A percentile compares a stretch with the other conserved stretches of the same genome.
These are phyloP conservation scores for Mormyrus proboscirostris DNA, from an alignment of 2,797 vertebrate genomes.

Conservation along the genomic window DNA sequence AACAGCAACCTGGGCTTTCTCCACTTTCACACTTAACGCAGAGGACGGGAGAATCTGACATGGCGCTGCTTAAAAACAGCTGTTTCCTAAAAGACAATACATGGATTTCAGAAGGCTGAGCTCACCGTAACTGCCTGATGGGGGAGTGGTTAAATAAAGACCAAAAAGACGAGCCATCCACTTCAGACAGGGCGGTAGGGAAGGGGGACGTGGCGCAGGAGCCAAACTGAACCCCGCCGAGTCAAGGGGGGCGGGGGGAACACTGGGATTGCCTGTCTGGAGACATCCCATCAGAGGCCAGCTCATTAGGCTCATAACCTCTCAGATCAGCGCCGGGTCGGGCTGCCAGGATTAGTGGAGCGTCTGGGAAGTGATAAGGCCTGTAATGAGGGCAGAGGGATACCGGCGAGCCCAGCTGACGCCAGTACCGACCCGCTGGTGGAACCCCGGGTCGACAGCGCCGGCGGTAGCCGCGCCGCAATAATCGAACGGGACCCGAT, in stretches of 20 bases:
- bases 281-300: constrained; percentile 60
- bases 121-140: not conserved
- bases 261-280: constrained; percentile 61
- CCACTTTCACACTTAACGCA: not conserved
- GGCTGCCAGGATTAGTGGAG: constrained; percentile 62
- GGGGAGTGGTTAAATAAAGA: constrained; percentile 8
- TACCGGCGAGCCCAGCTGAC: constrained; percentile 49
- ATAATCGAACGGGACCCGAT: not conserved
- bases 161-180: not conserved
- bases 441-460: constrained; percentile 1
- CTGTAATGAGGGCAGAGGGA: constrained; percentile 60
- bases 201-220: constrained; percentile 47
- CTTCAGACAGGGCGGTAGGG: not conserved
- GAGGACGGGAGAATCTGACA: not conserved
- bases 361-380: constrained; percentile 62
- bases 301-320: constrained; percentile 75
- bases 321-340: constrained; percentile 58
- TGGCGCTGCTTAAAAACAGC: not conserved
- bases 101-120: not conserved
- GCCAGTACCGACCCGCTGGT: constrained; percentile 45
- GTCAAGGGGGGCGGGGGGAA: constrained; percentile 39
- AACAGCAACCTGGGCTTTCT: not conserved
- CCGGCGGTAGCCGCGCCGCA: not conserved
- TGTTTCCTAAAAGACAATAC: not conserved
- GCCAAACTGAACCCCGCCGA: constrained; percentile 53